Evolutionary conservation across 2,888 invertebrate species (phyloP).

Genomic region (Mimas tiliae): DNA sequence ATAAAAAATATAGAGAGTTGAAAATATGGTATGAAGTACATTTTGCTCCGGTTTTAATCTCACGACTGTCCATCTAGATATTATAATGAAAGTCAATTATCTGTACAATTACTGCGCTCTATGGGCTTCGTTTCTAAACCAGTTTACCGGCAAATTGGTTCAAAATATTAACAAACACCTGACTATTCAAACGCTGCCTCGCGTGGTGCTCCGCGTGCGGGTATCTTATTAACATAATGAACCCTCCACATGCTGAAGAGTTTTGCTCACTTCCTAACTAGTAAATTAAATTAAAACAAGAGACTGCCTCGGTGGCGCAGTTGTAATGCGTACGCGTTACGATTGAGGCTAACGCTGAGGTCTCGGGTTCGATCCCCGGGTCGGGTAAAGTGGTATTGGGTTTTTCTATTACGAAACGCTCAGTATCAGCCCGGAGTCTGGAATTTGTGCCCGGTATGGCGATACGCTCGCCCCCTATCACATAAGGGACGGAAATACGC

Average conservation of each 20-base stretch:
- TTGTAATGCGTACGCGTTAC: too few species aligned
- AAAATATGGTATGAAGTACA: too few species aligned
- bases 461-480: too few species aligned
- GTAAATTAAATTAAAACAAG: background rate
- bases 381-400: too few species aligned
- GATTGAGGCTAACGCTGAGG: too few species aligned
- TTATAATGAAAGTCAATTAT: background rate
- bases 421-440: too few species aligned
- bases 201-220: background rate
- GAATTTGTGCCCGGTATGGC: too few species aligned
- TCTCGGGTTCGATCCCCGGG: too few species aligned
- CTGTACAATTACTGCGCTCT: constrained; percentile 11
- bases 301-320: too few species aligned
- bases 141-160: constrained; percentile 19
- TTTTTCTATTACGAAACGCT: too few species aligned
- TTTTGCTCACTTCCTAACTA: constrained; percentile 9
- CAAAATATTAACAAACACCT: constrained; percentile 17
- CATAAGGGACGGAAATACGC: too few species aligned
- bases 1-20: too few species aligned
- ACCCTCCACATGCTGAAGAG: background rate
- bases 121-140: constrained; percentile 2
- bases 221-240: background rate
- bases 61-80: background rate
- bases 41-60: background rate
- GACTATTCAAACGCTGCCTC: background rate